Percentiles rank a stretch among this genome's conserved stretches.
Conservation (phyloP, 2,888 invertebrate genomes). For the Nebria brevicollis region DNA sequence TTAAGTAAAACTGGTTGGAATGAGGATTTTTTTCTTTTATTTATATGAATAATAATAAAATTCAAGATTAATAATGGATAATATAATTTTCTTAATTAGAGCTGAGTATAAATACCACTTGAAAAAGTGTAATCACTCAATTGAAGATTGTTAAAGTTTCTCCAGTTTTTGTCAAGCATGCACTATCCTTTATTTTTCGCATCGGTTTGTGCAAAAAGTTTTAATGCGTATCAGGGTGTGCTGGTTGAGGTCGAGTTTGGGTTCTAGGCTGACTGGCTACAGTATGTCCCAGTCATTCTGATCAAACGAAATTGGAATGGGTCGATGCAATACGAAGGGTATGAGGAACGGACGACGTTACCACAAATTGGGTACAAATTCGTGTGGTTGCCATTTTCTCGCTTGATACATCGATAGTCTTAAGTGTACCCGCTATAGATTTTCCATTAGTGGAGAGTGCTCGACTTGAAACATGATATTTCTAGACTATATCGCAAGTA, state of each 20-base stretch:
- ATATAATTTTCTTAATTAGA: not conserved
- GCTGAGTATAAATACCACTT: not conserved
- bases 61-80: too few species aligned
- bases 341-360: constrained; percentile 26
- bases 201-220: not conserved
- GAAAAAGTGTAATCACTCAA: not conserved
- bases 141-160: not conserved
- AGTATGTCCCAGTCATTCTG: constrained; percentile 3
- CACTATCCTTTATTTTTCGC: not conserved
- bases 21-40: too few species aligned
- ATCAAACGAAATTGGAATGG: constrained; percentile 18
- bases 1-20: too few species aligned
- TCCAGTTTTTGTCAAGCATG: not conserved
- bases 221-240: not conserved
- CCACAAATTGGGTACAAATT: constrained; percentile 45
- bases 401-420: constrained; percentile 42
- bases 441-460: constrained; percentile 39
- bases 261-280: not conserved
- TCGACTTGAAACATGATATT: constrained; percentile 31
- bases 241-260: not conserved
- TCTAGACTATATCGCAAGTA: not conserved
- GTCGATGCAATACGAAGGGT: not conserved
- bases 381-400: constrained; percentile 32
- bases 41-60: too few species aligned
- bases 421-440: constrained; percentile 42